These are phyloP conservation scores for Gymnothorax javanicus DNA, from an alignment of 2,797 vertebrate species.

Conservation along the genomic window DNA sequence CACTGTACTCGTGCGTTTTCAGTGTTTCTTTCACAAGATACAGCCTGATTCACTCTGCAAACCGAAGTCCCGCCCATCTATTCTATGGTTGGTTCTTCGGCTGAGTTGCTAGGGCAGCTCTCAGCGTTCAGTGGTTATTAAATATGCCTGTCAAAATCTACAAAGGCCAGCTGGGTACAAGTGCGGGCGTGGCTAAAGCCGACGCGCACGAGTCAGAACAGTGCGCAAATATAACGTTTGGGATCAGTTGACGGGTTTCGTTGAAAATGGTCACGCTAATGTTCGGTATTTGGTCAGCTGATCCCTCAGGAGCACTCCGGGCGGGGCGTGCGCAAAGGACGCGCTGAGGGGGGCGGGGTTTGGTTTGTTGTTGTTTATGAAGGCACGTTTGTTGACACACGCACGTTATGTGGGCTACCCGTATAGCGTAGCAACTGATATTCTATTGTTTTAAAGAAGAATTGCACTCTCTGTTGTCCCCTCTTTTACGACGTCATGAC, in stretches of 20 bases:
- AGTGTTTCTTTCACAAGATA: conserved; percentile 29
- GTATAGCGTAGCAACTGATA: neutral
- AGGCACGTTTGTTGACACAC: conserved; percentile 44
- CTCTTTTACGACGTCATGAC: neutral
- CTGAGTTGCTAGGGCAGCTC: conserved; percentile 67
- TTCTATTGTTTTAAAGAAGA: conserved; percentile 2
- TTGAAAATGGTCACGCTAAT: neutral
- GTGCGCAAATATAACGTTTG: neutral
- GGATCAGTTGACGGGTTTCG: conserved; percentile 33
- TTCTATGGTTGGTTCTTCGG: conserved; percentile 53
- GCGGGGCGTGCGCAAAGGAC: neutral
- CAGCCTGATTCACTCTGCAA: conserved; percentile 34
- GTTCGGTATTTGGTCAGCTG: conserved; percentile 26
- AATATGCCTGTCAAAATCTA: conserved; percentile 49
- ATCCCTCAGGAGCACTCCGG: conserved; percentile 40
- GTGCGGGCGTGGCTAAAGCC: conserved; percentile 44
- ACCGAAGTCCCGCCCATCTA: conserved; percentile 14
- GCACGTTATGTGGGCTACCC: neutral
- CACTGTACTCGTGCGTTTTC: conserved; percentile 31
- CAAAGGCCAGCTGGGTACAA: conserved; percentile 36
- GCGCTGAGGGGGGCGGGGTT: conserved; percentile 48
- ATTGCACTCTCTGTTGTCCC: neutral
- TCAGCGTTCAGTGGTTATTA: conserved; percentile 44
- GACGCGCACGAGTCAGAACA: neutral
- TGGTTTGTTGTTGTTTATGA: conserved; percentile 60